phyloP scores from a whole-genome alignment of 2,888 invertebrate genomes.

The Metalampra italica region DNA sequence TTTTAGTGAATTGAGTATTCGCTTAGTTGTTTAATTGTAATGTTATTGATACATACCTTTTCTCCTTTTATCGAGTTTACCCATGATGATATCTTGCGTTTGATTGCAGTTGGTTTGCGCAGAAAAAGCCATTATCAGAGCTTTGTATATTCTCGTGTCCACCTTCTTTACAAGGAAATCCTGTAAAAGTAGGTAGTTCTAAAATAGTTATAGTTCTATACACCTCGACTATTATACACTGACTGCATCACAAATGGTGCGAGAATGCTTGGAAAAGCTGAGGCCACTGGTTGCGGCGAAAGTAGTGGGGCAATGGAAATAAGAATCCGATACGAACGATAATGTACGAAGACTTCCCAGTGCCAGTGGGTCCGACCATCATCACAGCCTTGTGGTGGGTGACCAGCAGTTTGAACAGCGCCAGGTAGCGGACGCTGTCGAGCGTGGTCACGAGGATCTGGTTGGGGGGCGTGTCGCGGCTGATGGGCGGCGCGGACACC shows the following conservation, averaged over 20 bases:
- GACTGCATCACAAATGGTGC: no score
- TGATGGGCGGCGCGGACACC: conserved; percentile 85
- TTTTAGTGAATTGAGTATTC: no score
- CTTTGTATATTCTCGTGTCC: conserved; percentile 87
- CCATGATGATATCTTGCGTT: conserved; percentile 96
- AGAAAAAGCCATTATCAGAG: conserved; percentile 93
- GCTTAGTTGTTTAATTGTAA: no score
- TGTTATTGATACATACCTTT: conserved; percentile 78
- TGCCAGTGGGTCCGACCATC: conserved; percentile 96
- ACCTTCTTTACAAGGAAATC: conserved; percentile 90
- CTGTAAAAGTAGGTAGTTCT: conserved; percentile 45
- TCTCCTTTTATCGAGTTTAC: conserved; percentile 93
- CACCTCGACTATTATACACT: no score
- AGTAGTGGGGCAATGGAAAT: no score
- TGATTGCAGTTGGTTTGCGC: conserved; percentile 96
- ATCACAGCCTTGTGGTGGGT: conserved; percentile 90
- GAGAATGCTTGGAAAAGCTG: no score
- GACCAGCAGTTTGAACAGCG: conserved; percentile 87
- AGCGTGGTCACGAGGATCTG: conserved; percentile 96
- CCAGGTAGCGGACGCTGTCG: conserved; percentile 91
- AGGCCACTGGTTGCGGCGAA: no score
- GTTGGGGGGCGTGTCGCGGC: conserved; percentile 93
- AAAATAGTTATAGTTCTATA: no score
- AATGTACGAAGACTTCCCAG: conserved; percentile 95
- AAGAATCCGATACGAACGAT: conserved; percentile 72